phyloP scores from a whole-genome alignment of 2,888 invertebrate species.

The Acanthosoma haemorrhoidale region DNA sequence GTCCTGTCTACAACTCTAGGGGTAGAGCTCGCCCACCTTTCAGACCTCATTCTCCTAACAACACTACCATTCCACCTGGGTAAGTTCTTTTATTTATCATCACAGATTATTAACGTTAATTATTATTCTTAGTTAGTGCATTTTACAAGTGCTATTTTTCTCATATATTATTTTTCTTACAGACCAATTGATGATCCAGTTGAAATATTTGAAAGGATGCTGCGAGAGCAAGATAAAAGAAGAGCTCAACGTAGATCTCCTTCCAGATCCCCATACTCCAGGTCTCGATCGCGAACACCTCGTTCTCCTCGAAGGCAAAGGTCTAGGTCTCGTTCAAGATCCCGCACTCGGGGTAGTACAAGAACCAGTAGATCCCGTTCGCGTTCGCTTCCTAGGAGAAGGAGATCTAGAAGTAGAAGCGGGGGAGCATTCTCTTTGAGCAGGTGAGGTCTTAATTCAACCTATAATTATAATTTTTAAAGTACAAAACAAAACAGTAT shows the following conservation, averaged over 20 bases:
- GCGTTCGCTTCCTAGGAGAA: neutral
- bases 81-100: too few species aligned
- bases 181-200: conserved; percentile 78
- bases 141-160: too few species aligned
- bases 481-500: too few species aligned
- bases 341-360: conserved; percentile 19
- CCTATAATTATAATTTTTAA: neutral
- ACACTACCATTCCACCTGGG: conserved; percentile 16
- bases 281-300: conserved; percentile 50
- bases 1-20: neutral
- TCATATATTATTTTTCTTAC: conserved; percentile 32
- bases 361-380: neutral
- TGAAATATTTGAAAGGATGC: conserved; percentile 79
- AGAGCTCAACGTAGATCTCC: conserved; percentile 38
- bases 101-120: too few species aligned
- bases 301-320: neutral
- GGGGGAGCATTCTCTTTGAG: conserved; percentile 30
- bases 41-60: conserved; percentile 24
- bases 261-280: conserved; percentile 51
- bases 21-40: conserved; percentile 8
- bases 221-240: conserved; percentile 74
- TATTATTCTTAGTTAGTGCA: too few species aligned
- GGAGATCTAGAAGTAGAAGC: conserved; percentile 30
- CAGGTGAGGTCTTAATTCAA: conserved; percentile 17
- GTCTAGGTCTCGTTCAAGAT: conserved; percentile 29